Conservation (phyloP, 2,113 vertebrate genomes). For the Haemorhous mexicanus region DNA sequence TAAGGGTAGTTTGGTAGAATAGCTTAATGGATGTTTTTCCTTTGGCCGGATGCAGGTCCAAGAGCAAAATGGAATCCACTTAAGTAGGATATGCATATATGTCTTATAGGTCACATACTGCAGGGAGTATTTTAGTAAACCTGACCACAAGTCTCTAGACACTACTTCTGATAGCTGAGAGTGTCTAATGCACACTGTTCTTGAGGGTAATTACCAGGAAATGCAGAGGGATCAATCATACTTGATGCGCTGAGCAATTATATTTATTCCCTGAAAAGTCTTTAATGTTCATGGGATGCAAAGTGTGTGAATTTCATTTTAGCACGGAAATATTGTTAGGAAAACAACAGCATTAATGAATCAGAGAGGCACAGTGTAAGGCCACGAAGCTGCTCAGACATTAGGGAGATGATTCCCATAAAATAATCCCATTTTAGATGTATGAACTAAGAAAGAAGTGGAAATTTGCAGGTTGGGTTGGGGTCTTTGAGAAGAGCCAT, state of each 20-base stretch:
- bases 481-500: neutral
- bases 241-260: conserved; percentile 27
- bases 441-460: neutral
- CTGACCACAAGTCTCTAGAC: neutral
- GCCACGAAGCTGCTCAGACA: neutral
- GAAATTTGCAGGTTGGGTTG: neutral
- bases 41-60: neutral
- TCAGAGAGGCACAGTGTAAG: neutral
- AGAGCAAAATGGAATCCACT: neutral
- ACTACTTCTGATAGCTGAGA: neutral
- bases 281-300: neutral
- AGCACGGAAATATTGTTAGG: neutral
- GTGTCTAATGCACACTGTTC: conserved; percentile 25
- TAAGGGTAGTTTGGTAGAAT: neutral
- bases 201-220: conserved; percentile 39
- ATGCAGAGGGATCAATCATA: conserved; percentile 33
- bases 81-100: neutral
- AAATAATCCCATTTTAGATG: neutral
- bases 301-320: conserved; percentile 10
- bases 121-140: neutral
- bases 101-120: neutral
- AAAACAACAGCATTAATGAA: neutral
- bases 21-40: neutral
- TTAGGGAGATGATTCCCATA: neutral
- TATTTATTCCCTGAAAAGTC: conserved; percentile 36